Conservation (phyloP, 2,113 vertebrate species). For the Laticauda laticaudata region DNA sequence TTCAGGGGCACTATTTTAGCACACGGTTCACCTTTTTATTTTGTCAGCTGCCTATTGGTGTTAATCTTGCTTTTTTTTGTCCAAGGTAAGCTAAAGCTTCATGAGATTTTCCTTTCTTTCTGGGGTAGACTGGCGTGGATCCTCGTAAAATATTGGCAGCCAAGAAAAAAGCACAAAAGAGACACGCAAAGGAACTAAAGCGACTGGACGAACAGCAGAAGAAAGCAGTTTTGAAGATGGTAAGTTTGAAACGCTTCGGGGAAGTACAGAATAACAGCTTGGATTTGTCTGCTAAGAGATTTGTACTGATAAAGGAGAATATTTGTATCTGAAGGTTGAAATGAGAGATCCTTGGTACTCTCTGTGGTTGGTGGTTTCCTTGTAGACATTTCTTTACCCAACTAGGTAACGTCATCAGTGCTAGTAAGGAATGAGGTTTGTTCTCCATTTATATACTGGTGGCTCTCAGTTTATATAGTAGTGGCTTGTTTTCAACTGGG, state of each 20-base stretch:
- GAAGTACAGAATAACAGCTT: not conserved
- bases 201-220: slow-evolving; percentile 56
- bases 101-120: slow-evolving; percentile 23
- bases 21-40: not conserved
- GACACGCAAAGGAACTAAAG: slow-evolving; percentile 68
- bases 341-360: no score
- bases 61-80: not conserved
- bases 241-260: slow-evolving; percentile 54
- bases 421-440: no score
- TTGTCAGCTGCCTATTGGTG: not conserved
- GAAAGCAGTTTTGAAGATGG: slow-evolving; percentile 69
- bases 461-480: no score
- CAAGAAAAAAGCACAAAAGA: slow-evolving; percentile 72
- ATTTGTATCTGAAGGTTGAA: no score
- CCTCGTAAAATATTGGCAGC: slow-evolving; percentile 75
- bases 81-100: slow-evolving; percentile 15
- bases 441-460: no score
- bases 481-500: no score
- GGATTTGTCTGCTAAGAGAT: not conserved
- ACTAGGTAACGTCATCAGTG: no score
- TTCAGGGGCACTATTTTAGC: not conserved
- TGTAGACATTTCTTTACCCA: no score
- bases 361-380: no score
- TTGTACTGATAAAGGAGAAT: no score
- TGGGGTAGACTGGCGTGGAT: slow-evolving; percentile 83